phyloP scores from a whole-genome alignment of 2,888 invertebrate species.

The Byasa hedistus region DNA sequence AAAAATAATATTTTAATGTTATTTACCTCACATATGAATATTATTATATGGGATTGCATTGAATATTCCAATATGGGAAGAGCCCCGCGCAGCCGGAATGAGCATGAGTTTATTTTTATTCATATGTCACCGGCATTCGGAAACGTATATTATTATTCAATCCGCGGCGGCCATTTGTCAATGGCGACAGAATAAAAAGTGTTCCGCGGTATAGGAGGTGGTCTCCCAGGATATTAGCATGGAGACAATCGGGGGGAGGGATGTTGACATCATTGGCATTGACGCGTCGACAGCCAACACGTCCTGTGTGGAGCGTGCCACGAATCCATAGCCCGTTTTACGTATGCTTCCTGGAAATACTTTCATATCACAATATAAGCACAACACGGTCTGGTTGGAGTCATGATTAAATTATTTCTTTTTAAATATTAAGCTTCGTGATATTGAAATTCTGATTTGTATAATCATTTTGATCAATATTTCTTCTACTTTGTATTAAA shows the following conservation, averaged over 20 bases:
- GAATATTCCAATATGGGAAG: slow-evolving; percentile 24
- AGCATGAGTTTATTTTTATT: slow-evolving; percentile 29
- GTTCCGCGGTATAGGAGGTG: slow-evolving; percentile 48
- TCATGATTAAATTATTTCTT: background rate
- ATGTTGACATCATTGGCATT: slow-evolving; percentile 60
- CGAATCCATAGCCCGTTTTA: slow-evolving; percentile 46
- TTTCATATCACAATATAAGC: slow-evolving; percentile 33
- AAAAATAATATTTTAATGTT: background rate
- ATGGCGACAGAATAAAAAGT: slow-evolving; percentile 54
- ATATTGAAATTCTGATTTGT: too few species aligned
- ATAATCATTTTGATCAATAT: too few species aligned
- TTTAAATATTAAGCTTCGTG: background rate
- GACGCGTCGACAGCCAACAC: slow-evolving; percentile 58
- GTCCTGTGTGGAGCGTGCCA: slow-evolving; percentile 63
- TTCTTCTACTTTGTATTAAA: too few species aligned
- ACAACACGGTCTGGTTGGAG: background rate
- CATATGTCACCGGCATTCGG: slow-evolving; percentile 36
- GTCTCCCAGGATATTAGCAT: slow-evolving; percentile 59
- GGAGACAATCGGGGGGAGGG: slow-evolving; percentile 55
- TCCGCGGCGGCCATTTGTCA: slow-evolving; percentile 55
- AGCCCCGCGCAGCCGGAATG: slow-evolving; percentile 16
- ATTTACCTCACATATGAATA: background rate
- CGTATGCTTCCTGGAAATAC: slow-evolving; percentile 45
- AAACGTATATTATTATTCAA: slow-evolving; percentile 60
- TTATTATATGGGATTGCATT: slow-evolving; percentile 15